These are phyloP conservation scores for Neopipo cinnamomea DNA, from an alignment of 2,113 vertebrate species.

Conservation along the genomic window DNA sequence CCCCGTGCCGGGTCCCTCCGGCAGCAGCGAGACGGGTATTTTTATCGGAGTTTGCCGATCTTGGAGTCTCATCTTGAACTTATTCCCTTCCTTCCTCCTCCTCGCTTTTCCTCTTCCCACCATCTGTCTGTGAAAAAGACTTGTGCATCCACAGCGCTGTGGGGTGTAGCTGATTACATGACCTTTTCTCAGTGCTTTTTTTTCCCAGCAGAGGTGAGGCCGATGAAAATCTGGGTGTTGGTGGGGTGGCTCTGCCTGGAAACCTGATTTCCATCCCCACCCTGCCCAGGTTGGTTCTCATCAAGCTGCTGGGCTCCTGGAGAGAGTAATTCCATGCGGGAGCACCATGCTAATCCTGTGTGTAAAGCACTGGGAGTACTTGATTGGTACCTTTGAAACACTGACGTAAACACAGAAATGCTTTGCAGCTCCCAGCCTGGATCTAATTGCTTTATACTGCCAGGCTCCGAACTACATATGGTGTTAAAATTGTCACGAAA, in stretches of 20 bases:
- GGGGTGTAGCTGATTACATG: not conserved
- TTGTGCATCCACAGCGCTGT: not conserved
- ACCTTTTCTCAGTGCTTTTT: not conserved
- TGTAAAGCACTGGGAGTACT: not conserved
- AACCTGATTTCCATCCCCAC: not conserved
- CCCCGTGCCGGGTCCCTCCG: not conserved
- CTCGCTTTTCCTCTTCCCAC: not conserved
- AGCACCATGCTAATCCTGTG: not conserved
- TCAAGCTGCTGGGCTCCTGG: not conserved
- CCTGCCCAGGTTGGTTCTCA: rapidly evolving
- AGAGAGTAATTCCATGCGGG: not conserved
- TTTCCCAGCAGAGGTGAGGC: not conserved
- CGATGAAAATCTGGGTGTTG: not conserved
- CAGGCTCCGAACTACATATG: not conserved
- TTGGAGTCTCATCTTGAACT: not conserved
- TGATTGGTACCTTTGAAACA: not conserved
- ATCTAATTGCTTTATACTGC: not conserved
- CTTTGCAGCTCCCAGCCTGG: not conserved
- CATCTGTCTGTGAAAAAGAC: slow-evolving; percentile 20
- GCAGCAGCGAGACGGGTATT: rapidly evolving
- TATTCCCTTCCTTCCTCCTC: slow-evolving; percentile 27
- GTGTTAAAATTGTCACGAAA: not conserved
- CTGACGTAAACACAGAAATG: not conserved
- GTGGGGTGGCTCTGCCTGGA: not conserved
- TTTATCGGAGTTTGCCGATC: not conserved